phyloP scores from a whole-genome alignment of 2,113 vertebrate species.

The Gopherus evgoodei region DNA sequence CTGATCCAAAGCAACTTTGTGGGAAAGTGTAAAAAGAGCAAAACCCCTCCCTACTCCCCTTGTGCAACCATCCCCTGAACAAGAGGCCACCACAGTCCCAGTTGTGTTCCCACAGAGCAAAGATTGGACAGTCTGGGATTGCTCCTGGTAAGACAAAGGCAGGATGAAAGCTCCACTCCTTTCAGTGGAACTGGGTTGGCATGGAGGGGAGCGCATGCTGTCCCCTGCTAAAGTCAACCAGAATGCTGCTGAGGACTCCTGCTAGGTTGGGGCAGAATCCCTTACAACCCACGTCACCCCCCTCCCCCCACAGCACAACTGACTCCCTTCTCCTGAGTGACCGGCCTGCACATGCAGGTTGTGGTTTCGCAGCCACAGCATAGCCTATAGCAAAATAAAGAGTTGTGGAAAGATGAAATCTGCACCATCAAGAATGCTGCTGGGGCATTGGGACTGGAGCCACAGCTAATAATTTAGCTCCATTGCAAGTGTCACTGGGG shows the following conservation, averaged over 20 bases:
- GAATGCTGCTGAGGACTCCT: background rate
- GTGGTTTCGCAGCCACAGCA: background rate
- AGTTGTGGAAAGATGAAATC: background rate
- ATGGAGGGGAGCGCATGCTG: background rate
- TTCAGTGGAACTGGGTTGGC: background rate
- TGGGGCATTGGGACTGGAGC: background rate
- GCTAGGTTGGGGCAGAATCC: background rate
- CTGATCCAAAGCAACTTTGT: background rate
- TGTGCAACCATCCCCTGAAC: background rate
- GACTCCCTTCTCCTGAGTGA: background rate
- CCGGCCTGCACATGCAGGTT: background rate
- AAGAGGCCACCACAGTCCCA: background rate
- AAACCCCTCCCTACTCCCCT: rapidly evolving
- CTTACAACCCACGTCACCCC: no score
- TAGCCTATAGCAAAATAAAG: background rate
- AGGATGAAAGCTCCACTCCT: background rate
- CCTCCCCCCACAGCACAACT: background rate
- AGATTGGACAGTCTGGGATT: background rate
- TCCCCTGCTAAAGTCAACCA: background rate
- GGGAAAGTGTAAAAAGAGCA: background rate
- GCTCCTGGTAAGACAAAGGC: background rate
- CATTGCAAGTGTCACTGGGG: background rate
- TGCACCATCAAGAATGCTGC: background rate
- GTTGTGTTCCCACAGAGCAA: background rate
- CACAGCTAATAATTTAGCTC: background rate